Evolutionary conservation across 2,888 invertebrate genomes (phyloP).

Genomic region (Rhamnusium bicolor): DNA sequence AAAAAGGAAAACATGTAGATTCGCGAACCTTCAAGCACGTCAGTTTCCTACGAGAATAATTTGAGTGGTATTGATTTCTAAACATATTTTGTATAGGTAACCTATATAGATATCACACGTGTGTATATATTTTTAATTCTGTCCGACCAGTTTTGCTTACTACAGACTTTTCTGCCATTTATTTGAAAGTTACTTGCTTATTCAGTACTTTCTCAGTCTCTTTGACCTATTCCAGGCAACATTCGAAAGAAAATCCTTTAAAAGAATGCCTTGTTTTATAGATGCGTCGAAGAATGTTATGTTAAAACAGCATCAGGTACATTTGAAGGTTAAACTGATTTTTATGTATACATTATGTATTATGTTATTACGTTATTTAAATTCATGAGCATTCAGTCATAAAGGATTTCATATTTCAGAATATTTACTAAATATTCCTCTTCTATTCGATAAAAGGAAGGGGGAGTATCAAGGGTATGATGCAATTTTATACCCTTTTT

Average conservation of each 20-base stretch:
- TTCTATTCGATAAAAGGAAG: too few relatives aligned
- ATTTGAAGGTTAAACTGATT: not conserved
- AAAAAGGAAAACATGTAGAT: too few relatives aligned
- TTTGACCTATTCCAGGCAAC: not conserved
- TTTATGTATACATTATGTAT: too few relatives aligned
- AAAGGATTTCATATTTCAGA: too few relatives aligned
- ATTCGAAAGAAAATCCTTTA: not conserved
- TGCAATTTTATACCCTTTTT: too few relatives aligned
- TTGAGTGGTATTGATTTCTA: too few relatives aligned
- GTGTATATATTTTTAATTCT: not conserved
- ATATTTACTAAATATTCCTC: too few relatives aligned
- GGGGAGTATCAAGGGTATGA: too few relatives aligned
- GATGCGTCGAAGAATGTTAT: not conserved
- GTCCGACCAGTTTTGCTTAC: not conserved
- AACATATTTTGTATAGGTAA: not conserved
- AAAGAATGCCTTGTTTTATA: not conserved
- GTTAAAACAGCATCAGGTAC: not conserved
- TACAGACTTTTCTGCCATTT: not conserved
- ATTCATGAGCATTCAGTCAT: too few relatives aligned
- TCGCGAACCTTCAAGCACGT: too few relatives aligned
- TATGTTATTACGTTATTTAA: too few relatives aligned
- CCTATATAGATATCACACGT: not conserved
- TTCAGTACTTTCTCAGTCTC: not conserved
- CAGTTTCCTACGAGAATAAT: too few relatives aligned
- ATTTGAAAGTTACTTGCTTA: not conserved